Evolutionary conservation across 2,113 vertebrate species (phyloP), one percentile per base, ranked within the genome.

Genomic region (Gallinago paraguaiae): DNA sequence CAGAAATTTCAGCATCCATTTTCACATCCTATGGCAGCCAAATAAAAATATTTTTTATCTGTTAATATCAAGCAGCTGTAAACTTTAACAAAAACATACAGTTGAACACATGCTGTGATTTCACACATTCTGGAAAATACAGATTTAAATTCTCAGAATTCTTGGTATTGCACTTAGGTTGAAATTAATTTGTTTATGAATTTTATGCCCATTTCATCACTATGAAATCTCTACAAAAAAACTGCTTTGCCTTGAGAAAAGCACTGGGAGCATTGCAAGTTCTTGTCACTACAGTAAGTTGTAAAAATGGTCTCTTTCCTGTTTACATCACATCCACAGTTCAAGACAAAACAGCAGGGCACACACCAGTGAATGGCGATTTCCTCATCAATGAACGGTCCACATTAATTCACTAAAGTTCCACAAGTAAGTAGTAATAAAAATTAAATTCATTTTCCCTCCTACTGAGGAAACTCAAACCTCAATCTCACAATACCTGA

Each of bases 1-100:
- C 96, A 56, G 98, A 97, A 92, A 98, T 96, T 31, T 98, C 97
- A 13, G 97, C 72, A 65, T 98, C 97, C 86, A 90, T 75, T 97
- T 98, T 98, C 89, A 98, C 97, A 45, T 98, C 98, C 99, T 99
- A 80, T 48, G 88, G 86, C 39, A 97, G 48, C 17, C 61, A 96
- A 89, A 51, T 20, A 51, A 83, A 88, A 92, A 82, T 27, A 35
- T 37, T 53, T 41, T 81, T 82, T 59, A 56, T 77, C 22, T 84
- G 37, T 51, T 91, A 41, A 71, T 69, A 89, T 41, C 41, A 84
- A 96, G 75, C 22, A 90, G 56, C 46, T 76, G 61, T 24, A 92
- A 96, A 65, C 17, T 77, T 89, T 28, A 64, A 78, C 61, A 92
- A 75, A 78, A 51, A 1, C 20, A 81, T 23, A 54, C 30, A 88